Evolutionary conservation across 2,797 vertebrate genomes (phyloP), one percentile per base, ranked within the genome.

Genomic region (Emydoidea blandingii): DNA sequence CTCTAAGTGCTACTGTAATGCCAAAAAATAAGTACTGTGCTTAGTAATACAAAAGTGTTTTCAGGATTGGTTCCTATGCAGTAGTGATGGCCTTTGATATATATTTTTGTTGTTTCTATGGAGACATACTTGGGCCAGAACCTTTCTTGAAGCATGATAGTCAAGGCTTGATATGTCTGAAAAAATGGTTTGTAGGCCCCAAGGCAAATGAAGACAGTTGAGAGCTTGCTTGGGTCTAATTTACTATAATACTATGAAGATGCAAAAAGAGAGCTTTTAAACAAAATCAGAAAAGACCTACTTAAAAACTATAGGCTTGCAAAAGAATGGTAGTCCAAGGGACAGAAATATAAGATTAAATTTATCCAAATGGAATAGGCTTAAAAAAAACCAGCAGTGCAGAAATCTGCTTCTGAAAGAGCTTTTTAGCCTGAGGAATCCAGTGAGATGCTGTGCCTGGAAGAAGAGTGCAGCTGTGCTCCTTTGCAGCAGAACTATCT

Each of bases 381-480:
- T 92, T 96, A 92, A 94, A 62, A 19, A 34, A 94, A 89, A 85
- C 44, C 91, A 88, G 76, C 37, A 91, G 79, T 2, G 85, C 93
- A 96, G 91, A 96, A 37, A 95, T 93, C 91, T 93, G 50, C 57
- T 94, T 95, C 57, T 88, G 90, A 93, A 93, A 94, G 25, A 19
- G 57, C 49, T 74, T 93, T 86, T 80, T 94, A 95, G 89, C 76
- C 80, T 87, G 84, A 95, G 92, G 68, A 97, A 49, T 86, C 50
- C 88, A 95, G 52, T 87, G 92, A 85, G 62, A 92, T 78, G 44
- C 37, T 87, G 31, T 80, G 41, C 90, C 80, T 81, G 47, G 80
- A 90, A 87, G 29, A 94, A 91, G 12, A 3, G 37, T 6, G 18
- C 87, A 96, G 81, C 29, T 78, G 19, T 92, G 37, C 87, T 92